Percentiles rank a stretch among this genome's conserved stretches.
These are phyloP conservation scores for Vespertilio murinus DNA, from an alignment of 2,797 vertebrate genomes.

Conservation along the genomic window DNA sequence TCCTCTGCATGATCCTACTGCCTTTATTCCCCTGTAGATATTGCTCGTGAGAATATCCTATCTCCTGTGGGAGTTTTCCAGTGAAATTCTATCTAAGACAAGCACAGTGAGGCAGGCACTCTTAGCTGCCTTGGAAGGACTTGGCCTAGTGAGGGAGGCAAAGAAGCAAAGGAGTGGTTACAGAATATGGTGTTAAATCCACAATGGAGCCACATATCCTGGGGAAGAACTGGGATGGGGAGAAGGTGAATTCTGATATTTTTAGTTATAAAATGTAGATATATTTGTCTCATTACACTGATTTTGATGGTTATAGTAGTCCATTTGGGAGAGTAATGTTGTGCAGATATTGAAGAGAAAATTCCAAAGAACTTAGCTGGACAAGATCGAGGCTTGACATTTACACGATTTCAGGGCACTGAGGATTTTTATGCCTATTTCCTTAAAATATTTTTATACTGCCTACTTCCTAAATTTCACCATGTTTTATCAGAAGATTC, in stretches of 20 bases:
- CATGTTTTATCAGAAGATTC: not conserved
- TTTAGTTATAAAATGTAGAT: not conserved
- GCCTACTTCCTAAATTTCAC: not conserved
- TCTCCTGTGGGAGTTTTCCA: not conserved
- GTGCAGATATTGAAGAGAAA: not conserved
- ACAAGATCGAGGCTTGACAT: not conserved
- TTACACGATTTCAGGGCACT: not conserved
- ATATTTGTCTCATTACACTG: not conserved
- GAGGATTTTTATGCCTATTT: constrained; percentile 4
- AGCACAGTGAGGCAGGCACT: not conserved
- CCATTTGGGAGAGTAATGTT: not conserved
- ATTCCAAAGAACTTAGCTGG: not conserved
- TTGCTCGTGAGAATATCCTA: not conserved
- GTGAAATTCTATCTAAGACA: not conserved
- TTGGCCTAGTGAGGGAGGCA: not conserved
- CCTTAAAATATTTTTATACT: not conserved
- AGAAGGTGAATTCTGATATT: not conserved
- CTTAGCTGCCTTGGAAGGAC: not conserved
- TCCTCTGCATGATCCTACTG: not conserved
- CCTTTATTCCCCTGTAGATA: not conserved
- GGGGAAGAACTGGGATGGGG: not conserved
- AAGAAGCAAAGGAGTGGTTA: not conserved
- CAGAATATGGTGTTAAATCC: not conserved
- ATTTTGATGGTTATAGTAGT: not conserved
- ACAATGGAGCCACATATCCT: not conserved